These are phyloP conservation scores for Steinernema feltiae DNA, from an alignment of 1,140 invertebrate species.

Conservation along the genomic window DNA sequence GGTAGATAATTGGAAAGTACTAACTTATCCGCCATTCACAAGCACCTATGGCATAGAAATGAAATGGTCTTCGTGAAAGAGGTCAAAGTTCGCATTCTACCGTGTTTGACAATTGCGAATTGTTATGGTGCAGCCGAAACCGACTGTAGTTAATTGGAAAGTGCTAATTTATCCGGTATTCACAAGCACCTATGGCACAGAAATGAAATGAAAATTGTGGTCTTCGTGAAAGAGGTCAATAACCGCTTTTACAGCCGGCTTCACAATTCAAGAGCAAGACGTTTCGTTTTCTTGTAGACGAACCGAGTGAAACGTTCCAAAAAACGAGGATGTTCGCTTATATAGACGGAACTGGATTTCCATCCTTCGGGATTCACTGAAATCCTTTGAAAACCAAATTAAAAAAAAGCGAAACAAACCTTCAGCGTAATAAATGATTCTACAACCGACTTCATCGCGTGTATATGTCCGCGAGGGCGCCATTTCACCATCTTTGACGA, in stretches of 20 bases:
- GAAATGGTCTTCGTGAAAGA: too few species aligned
- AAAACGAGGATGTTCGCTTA: slow-evolving; percentile 98
- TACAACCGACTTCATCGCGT: slow-evolving; percentile 84
- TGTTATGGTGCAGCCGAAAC: too few species aligned
- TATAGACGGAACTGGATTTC: slow-evolving; percentile 95
- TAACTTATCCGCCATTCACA: too few species aligned
- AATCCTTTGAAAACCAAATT: slow-evolving; percentile 59
- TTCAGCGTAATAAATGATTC: slow-evolving; percentile 97
- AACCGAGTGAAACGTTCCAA: slow-evolving; percentile 92
- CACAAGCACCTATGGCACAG: too few species aligned
- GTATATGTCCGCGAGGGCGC: slow-evolving; percentile 63
- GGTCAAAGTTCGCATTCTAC: too few species aligned
- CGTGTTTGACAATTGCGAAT: too few species aligned
- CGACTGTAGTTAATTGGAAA: too few species aligned
- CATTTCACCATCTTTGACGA: slow-evolving; percentile 67
- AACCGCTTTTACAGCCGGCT: neutral
- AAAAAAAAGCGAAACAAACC: slow-evolving; percentile 61
- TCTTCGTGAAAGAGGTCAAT: neutral
- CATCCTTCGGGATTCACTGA: slow-evolving; percentile 91
- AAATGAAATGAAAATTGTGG: slow-evolving; percentile 18
- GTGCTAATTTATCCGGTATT: too few species aligned
- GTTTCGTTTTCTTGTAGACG: slow-evolving; percentile 66
- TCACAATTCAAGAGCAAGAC: neutral
- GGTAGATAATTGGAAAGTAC: too few species aligned
- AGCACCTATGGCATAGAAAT: too few species aligned